These are phyloP conservation scores for Hycleus cichorii DNA, from an alignment of 1,140 invertebrate species.

Conservation along the genomic window DNA sequence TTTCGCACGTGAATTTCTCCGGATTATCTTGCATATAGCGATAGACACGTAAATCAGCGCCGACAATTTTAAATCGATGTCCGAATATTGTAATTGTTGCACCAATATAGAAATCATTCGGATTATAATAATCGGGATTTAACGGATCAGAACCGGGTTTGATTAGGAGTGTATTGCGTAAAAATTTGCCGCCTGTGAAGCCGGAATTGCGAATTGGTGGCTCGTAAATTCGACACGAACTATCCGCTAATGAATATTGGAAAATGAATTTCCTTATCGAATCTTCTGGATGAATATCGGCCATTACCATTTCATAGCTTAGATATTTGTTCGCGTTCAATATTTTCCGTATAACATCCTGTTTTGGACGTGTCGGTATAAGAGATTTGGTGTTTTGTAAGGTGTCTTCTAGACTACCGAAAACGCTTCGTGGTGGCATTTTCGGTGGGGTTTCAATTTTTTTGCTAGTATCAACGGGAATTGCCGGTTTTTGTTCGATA, in stretches of 20 bases:
- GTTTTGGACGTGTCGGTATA: conserved; percentile 60
- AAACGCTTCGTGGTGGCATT: conserved; percentile 59
- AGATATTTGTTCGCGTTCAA: conserved; percentile 51
- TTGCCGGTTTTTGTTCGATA: conserved; percentile 34
- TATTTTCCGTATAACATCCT: conserved; percentile 56
- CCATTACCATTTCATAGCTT: conserved; percentile 56
- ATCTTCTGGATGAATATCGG: conserved; percentile 62
- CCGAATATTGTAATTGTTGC: conserved; percentile 55
- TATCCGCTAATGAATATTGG: conserved; percentile 57
- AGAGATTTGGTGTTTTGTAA: conserved; percentile 60
- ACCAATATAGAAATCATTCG: conserved; percentile 61
- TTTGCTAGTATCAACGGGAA: conserved; percentile 19
- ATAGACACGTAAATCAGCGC: conserved; percentile 61
- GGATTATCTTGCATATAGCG: conserved; percentile 61
- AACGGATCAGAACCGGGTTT: conserved; percentile 56
- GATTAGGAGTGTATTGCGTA: conserved; percentile 56
- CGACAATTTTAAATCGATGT: conserved; percentile 59
- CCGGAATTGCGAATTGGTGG: conserved; percentile 58
- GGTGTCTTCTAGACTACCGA: conserved; percentile 68
- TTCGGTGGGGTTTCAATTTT: conserved; percentile 9
- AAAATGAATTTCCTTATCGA: conserved; percentile 55
- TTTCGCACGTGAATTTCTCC: conserved; percentile 56
- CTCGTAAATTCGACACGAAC: conserved; percentile 55
- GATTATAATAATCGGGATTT: conserved; percentile 56
- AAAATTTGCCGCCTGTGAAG: conserved; percentile 60